Evolutionary conservation across 2,113 vertebrate species (phyloP).

Genomic region (Aegotheles bennettii): DNA sequence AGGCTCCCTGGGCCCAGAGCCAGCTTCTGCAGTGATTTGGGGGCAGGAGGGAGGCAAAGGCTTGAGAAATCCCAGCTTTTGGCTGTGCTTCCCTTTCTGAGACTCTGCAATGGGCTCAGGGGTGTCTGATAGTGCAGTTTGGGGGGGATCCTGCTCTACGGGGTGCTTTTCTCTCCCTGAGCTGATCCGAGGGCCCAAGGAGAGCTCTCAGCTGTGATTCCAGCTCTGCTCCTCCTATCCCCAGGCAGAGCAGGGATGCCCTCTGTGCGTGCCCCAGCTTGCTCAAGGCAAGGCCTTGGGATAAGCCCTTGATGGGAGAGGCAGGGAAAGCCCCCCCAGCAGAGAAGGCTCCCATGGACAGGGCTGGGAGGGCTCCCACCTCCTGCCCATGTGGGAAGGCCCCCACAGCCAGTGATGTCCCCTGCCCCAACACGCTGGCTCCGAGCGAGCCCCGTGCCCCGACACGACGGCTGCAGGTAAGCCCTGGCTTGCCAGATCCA

Average conservation of each 20-base stretch:
- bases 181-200: not conserved
- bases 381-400: not conserved
- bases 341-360: not conserved
- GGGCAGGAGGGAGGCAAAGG: not conserved
- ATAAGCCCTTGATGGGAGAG: not conserved
- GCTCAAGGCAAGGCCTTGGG: not conserved
- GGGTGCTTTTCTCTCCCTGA: not conserved
- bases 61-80: not conserved
- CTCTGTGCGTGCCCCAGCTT: not conserved
- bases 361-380: not conserved
- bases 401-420: not conserved
- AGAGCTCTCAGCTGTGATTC: not conserved
- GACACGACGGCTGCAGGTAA: constrained; percentile 15
- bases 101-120: not conserved
- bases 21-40: not conserved
- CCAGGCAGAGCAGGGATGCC: not conserved
- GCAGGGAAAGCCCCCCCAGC: not conserved
- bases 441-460: not conserved
- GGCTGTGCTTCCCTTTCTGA: not conserved
- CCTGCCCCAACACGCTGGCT: not conserved
- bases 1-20: not conserved
- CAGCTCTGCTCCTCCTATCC: not conserved
- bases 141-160: accelerated
- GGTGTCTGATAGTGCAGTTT: accelerated
- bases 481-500: constrained; percentile 37